Conservation (phyloP, 2,113 vertebrate genomes). For the Oncorhynchus masou region DNA sequence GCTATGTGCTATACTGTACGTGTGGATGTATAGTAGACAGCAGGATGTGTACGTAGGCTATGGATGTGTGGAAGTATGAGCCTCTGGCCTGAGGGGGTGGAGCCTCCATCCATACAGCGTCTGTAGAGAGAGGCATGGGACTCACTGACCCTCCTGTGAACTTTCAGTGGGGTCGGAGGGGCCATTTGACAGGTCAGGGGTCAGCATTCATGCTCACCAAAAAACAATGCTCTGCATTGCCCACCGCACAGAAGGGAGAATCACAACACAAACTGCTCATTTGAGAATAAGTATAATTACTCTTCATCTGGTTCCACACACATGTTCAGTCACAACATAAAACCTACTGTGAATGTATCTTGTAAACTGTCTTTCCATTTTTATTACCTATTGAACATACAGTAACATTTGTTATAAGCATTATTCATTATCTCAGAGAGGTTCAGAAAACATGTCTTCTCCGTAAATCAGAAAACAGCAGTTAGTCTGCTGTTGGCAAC, state of each 20-base stretch:
- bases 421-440: no score
- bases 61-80: background rate
- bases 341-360: background rate
- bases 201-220: slow-evolving; percentile 85
- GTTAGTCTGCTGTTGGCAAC: background rate
- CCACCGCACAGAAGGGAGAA: slow-evolving; percentile 64
- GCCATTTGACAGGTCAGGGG: slow-evolving; percentile 85
- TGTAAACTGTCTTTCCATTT: no score
- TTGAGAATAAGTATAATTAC: slow-evolving; percentile 49
- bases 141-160: slow-evolving; percentile 89
- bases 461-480: no score
- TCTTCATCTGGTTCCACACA: slow-evolving; percentile 20
- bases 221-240: slow-evolving; percentile 87
- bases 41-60: no score
- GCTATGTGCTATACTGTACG: background rate
- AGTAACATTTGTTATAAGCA: no score
- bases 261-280: slow-evolving; percentile 54
- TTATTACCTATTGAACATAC: no score
- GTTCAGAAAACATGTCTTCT: no score
- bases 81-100: slow-evolving; percentile 42
- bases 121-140: slow-evolving; percentile 47
- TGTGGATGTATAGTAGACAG: background rate
- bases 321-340: background rate
- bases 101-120: slow-evolving; percentile 71
- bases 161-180: slow-evolving; percentile 82